Base-by-base conservation (phyloP, 2,113 vertebrate genomes). In the Sturnus vulgaris region DNA sequence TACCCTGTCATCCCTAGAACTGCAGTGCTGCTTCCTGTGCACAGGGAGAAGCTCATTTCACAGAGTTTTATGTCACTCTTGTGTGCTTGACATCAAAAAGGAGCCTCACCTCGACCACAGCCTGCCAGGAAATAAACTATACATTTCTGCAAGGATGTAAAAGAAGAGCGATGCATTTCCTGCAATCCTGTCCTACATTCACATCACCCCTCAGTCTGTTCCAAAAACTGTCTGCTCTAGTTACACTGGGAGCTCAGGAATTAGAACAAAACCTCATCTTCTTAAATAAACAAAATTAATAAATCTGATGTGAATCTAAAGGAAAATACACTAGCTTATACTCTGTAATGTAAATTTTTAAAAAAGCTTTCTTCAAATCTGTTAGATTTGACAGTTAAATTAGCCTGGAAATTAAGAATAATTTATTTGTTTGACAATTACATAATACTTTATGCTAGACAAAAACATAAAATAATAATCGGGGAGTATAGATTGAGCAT, bases 201-300 rank as follows among this genome's bases (percentile, higher is more conserved):
- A 2, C 27, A 37, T 15, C 49, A 42, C 17, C 12, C 30, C 27
- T 71, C 0, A 0, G 14, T 20, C 49, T 65, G 30, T 20, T 52
- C 63, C 27, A 68, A 49, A 25, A 86, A 56, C 44, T 71, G 42
- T 30, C 27, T 1, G 0, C 30, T 60, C 20, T 27, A 69, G 55
- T n/a, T 42, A 69, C n/a, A 19, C 47, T 40, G 44, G 50, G 21
- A 78, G 60, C 24, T 76, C 52, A 77, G 27, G n/a, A 65, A n/a
- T 33, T 24, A 69, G 56, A 33, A 87, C 19, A 78, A 65, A 78
- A 31, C 5, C 20, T 87, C 63, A 73, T 11, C 15, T 71, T 55
- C 57, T 61, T 53, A 64, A 59, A 75, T 37, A 40, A 11, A 75
- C 16, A 40, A 42, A 30, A 72, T 52, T 11, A 46, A 64, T 35